phyloP scores from a whole-genome alignment of 2,113 vertebrate genomes.

The Strigops habroptila region DNA sequence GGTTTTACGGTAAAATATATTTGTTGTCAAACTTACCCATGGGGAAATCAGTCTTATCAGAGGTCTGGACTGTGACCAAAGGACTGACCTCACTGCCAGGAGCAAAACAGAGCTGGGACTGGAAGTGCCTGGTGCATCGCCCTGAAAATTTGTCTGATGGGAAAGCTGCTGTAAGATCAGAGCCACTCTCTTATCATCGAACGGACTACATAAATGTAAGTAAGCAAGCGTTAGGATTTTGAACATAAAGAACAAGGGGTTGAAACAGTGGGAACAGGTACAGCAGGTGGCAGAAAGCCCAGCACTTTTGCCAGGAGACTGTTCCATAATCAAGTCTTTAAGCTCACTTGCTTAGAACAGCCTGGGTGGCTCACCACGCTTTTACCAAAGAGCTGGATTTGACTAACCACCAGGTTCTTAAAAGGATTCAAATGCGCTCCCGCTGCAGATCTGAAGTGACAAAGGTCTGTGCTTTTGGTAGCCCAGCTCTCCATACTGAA shows the following conservation, averaged over 20 bases:
- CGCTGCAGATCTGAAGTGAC: neutral
- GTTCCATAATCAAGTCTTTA: slow-evolving; percentile 10
- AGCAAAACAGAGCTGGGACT: neutral
- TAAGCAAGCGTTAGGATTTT: neutral
- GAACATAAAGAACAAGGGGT: neutral
- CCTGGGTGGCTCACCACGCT: slow-evolving; percentile 25
- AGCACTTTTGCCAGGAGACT: slow-evolving; percentile 1
- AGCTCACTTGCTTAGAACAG: slow-evolving; percentile 26
- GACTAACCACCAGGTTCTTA: slow-evolving; percentile 17
- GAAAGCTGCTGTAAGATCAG: neutral
- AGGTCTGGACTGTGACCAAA: neutral
- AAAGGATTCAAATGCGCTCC: neutral
- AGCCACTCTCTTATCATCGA: neutral
- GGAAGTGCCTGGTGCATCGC: neutral
- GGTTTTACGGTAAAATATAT: neutral
- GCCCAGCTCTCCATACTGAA: neutral
- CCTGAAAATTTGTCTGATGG: neutral
- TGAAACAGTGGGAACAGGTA: slow-evolving; percentile 34
- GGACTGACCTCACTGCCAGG: neutral
- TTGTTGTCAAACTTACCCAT: neutral
- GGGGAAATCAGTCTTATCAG: neutral
- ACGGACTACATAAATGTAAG: neutral
- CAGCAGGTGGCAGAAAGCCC: slow-evolving; percentile 31
- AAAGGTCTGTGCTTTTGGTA: neutral
- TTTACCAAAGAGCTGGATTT: neutral